Conservation (phyloP, 2,797 vertebrate genomes). For the Amazona ochrocephala region DNA sequence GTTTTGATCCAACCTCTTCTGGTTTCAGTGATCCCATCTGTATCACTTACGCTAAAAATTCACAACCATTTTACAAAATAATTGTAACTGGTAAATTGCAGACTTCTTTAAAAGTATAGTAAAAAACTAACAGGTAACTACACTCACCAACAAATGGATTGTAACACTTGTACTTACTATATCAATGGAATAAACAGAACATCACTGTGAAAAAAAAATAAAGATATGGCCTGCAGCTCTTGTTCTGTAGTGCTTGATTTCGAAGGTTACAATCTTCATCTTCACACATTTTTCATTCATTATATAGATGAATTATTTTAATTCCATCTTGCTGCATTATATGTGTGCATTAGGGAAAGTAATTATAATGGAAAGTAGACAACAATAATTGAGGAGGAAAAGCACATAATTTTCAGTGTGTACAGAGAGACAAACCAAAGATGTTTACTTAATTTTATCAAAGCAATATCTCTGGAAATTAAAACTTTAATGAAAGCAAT, state of each 20-base stretch:
- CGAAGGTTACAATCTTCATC: not conserved
- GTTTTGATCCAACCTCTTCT: not conserved
- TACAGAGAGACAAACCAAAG: slow-evolving; percentile 51
- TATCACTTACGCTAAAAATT: not conserved
- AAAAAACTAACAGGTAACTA: not conserved
- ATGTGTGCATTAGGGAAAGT: not conserved
- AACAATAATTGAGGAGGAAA: slow-evolving; percentile 40
- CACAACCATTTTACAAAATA: not conserved
- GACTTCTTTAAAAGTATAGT: not conserved
- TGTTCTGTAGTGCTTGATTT: not conserved
- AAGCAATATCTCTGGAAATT: slow-evolving; percentile 71
- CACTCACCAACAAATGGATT: not conserved
- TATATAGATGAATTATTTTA: not conserved
- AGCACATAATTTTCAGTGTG: slow-evolving; percentile 8
- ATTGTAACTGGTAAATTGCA: not conserved
- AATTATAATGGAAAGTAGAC: slow-evolving; percentile 45
- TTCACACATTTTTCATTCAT: not conserved
- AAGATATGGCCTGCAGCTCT: not conserved
- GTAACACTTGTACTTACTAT: not conserved
- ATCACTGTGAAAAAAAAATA: not conserved
- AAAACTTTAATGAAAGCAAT: slow-evolving; percentile 76
- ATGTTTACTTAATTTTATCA: slow-evolving; percentile 73
- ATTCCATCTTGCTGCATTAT: not conserved
- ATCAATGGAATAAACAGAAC: not conserved
- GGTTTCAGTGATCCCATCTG: not conserved